Base-by-base conservation (phyloP, 1,140 invertebrate genomes). In the Zaprionus gabonicus region DNA sequence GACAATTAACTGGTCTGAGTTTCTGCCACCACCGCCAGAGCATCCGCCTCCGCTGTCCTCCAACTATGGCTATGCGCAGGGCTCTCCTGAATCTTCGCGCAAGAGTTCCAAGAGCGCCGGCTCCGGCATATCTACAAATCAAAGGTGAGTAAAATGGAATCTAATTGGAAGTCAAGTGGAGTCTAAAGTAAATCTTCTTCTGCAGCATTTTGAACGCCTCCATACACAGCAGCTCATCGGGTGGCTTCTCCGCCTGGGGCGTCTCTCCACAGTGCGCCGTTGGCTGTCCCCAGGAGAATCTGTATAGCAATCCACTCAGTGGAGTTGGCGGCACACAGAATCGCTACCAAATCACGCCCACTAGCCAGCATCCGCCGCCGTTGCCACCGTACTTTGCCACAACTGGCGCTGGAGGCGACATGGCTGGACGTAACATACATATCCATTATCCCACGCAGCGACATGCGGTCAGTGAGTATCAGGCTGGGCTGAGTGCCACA, bases 1-100 rank as follows among this genome's bases (percentile, higher is more conserved):
- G 25, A 93, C 96, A 70, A 95, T 96, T 0, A 97, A 96, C 91
- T 97, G 96, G 96, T 95, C 95, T 17, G 96, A 97, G 80, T 95
- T 96, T 81, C 93, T 97, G 28, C 96, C 96, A 9, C 96, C 96
- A 51, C 96, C 96, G 1, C 96, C 96, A 0, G 96, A 97, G 77
- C 96, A 97, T 92, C 96, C 96, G 12, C 96, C 96, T 4, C 96
- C 96, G 49, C 85, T 87, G 31, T 88, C 92, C 38, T 91, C 87
- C 34, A 81, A 75, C 20, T 91, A 91, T 36, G 82, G 83, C 17
- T 93, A 93, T 71, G 64, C 88, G 0, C 92, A 92, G 17, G 91
- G 91, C 25, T 93, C 91, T 13, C 92, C 92, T 27, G 91, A 92
- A 65, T 93, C 92, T 0, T 93, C 86, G n/a, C 76, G 88, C 23